Percentiles rank a stretch among this genome's conserved stretches.
Conservation (phyloP, 2,888 invertebrate species). For the Ephialtes manifestator region DNA sequence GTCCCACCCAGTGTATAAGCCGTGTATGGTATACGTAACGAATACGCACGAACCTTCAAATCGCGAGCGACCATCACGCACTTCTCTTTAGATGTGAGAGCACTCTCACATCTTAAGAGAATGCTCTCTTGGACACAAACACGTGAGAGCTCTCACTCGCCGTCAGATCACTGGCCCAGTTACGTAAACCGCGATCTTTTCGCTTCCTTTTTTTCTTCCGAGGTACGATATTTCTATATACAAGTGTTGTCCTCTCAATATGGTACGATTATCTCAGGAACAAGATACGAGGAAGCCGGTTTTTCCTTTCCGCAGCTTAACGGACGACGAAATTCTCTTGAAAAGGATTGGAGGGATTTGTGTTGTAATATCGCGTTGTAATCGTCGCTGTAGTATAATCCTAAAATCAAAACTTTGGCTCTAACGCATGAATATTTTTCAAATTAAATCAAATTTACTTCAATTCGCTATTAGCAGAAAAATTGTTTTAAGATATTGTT, state of each 20-base stretch:
- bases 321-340: constrained; percentile 8
- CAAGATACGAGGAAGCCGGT: constrained; percentile 42
- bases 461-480: too few species aligned
- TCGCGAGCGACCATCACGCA: constrained; percentile 5
- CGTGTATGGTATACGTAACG: constrained; percentile 5
- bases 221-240: constrained; percentile 6
- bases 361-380: neutral
- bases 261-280: constrained; percentile 29
- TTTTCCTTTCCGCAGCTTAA: constrained; percentile 5
- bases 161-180: neutral
- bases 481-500: too few species aligned
- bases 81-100: too few species aligned
- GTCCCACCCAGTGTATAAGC: constrained; percentile 31
- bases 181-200: constrained; percentile 26
- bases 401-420: neutral
- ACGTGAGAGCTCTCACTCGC: constrained; percentile 41
- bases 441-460: too few species aligned
- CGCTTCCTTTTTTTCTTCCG: constrained; percentile 22
- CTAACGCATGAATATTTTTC: neutral
- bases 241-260: constrained; percentile 23
- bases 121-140: constrained; percentile 33
- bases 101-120: constrained; percentile 9
- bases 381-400: neutral
- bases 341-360: neutral
- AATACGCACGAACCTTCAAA: neutral